These are phyloP conservation scores for Neodiprion lecontei DNA, from an alignment of 1,140 invertebrate genomes.

Conservation along the genomic window DNA sequence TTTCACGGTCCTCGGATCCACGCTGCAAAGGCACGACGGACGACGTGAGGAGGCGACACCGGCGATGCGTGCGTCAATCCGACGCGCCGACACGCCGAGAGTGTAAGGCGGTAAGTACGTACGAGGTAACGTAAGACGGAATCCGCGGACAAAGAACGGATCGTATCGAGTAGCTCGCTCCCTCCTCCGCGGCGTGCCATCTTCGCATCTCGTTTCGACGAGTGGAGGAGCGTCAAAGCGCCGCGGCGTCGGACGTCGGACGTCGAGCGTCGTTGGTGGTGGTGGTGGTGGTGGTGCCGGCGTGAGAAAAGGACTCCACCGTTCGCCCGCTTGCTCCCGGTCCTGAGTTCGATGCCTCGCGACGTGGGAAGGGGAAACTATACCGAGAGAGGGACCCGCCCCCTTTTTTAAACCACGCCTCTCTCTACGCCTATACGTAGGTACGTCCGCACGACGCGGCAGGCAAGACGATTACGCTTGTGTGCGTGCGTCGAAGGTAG, in stretches of 20 bases:
- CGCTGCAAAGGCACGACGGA: not conserved
- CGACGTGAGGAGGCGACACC: not conserved
- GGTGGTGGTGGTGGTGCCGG: conserved; percentile 23
- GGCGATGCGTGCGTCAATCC: not conserved
- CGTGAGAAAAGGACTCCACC: conserved; percentile 43
- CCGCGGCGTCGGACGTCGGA: too few relatives aligned
- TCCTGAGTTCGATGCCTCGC: conserved; percentile 52
- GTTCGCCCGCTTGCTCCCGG: conserved; percentile 21
- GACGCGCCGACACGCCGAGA: too few relatives aligned
- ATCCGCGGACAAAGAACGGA: not conserved
- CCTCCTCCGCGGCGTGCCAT: not conserved
- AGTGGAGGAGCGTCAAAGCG: conserved; percentile 7
- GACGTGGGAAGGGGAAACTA: conserved; percentile 26
- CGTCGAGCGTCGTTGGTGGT: conserved; percentile 15
- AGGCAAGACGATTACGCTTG: too few relatives aligned
- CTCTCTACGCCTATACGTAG: conserved; percentile 26
- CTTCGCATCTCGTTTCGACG: conserved; percentile 2
- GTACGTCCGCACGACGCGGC: too few relatives aligned
- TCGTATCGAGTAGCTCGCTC: not conserved
- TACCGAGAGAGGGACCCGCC: conserved; percentile 38
- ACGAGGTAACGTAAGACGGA: not conserved
- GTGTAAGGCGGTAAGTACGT: too few relatives aligned
- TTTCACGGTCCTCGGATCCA: conserved; percentile 17
- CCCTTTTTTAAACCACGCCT: conserved; percentile 59
- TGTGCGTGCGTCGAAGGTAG: too few relatives aligned